Base-by-base conservation (phyloP, 37 sponge, comb jelly and placozoan species). In the Axinella damicornis region DNA sequence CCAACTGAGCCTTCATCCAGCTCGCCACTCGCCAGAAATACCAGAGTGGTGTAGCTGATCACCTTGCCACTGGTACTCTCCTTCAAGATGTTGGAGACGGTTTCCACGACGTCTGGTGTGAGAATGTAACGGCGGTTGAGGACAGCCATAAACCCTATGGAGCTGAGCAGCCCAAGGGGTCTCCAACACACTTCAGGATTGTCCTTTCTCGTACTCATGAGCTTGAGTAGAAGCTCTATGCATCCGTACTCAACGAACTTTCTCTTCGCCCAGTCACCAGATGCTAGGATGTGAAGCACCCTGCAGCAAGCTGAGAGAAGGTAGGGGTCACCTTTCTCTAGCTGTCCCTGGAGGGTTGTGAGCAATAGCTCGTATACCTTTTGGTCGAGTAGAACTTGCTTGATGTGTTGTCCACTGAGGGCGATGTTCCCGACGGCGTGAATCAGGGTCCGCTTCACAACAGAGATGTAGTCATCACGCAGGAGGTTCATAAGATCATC, bases 391-490 rank as follows among this genome's bases (percentile, higher is more conserved):
- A 94, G 73, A 1, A 59, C 80, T 73, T 83, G 81, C 40, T 94
- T 94, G 27, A 87, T 63, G n/a, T 82, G 32, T 36, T 89, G 91
- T 0, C 94, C 84, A 21, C 79, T 66, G 2, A 94, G 85, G 53
- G 94, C 90, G 19, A 94, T 83, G 80, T 94, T 94, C 32, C 94
- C 94, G 9, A 90, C 66, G 15, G 91, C 90, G 76, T 94, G 94
- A 21, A 94, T 61, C 28, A 83, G 35, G 31, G 62, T 27, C 20
- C 91, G 36, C 22, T 54, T 40, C 35, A 94, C 53, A 9, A 57
- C 60, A 1, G 79, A 18, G 22, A 59, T 37, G 33, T 67, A 78
- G 11, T 78, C 37, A 0, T 73, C 38, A 16, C 58, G 37, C 12
- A 90, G 35, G 17, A 76, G 54, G 40, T 65, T 76, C 5, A 83